phyloP scores from a whole-genome alignment of 2,797 vertebrate genomes.

The Vespertilio murinus region DNA sequence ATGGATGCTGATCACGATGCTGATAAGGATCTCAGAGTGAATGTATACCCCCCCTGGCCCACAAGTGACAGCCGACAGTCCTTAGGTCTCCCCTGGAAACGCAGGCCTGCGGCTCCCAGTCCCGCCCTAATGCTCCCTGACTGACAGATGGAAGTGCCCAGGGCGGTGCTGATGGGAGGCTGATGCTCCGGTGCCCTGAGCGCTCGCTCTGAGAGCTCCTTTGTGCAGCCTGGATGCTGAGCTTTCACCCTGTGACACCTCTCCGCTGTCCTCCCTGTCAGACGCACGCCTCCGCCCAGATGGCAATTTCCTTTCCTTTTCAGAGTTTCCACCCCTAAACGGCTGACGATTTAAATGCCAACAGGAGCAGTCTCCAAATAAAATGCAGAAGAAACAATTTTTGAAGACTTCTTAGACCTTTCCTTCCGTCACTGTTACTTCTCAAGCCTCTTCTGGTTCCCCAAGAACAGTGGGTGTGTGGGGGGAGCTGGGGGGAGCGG shows the following conservation, averaged over 20 bases:
- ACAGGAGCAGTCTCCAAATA: neutral
- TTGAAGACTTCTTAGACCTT: conserved; percentile 9
- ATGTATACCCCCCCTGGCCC: neutral
- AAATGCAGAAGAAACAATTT: conserved; percentile 40
- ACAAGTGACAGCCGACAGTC: neutral
- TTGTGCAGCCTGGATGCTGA: conserved; percentile 33
- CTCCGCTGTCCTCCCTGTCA: conserved; percentile 30
- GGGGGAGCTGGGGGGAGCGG: rapidly evolving
- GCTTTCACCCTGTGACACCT: conserved; percentile 15
- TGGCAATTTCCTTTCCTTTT: conserved; percentile 20
- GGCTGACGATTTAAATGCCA: conserved; percentile 23
- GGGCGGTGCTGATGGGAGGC: neutral
- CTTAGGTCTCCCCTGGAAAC: neutral
- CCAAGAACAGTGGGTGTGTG: no score
- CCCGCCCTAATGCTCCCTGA: conserved; percentile 6
- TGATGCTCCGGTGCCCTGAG: neutral
- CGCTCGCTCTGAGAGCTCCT: conserved; percentile 46
- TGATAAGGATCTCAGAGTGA: neutral
- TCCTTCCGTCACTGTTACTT: neutral
- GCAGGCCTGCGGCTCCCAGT: neutral
- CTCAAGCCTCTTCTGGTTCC: neutral
- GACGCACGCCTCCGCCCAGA: neutral
- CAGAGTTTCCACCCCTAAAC: neutral
- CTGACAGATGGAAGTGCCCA: conserved; percentile 62
- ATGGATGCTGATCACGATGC: neutral